Conservation (phyloP, 2,888 invertebrate species). For the Epistrophe eligans region DNA sequence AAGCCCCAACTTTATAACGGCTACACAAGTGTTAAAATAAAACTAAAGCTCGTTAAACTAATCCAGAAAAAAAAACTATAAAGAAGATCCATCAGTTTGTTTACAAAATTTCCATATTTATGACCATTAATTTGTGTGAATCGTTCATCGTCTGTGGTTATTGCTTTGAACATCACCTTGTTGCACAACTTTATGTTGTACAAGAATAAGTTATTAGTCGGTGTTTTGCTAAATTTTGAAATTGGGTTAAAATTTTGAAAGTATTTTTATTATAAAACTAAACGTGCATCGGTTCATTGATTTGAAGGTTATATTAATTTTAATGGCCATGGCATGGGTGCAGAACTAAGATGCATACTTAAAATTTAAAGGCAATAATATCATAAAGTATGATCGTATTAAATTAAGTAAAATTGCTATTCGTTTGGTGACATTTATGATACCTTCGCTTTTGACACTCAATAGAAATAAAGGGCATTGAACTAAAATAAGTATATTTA, state of each 20-base stretch:
- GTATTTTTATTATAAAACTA: slow-evolving; percentile 15
- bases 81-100: slow-evolving; percentile 12
- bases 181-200: slow-evolving; percentile 45
- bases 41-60: slow-evolving; percentile 1
- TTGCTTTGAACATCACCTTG: slow-evolving; percentile 6
- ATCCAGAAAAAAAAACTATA: background rate
- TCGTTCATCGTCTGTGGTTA: slow-evolving; percentile 34
- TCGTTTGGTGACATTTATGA: background rate
- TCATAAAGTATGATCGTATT: background rate
- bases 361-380: background rate
- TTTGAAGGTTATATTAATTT: slow-evolving; percentile 58
- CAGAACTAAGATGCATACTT: slow-evolving; percentile 28
- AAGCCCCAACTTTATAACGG: background rate
- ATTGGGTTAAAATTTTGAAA: slow-evolving; percentile 56
- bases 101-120: slow-evolving; percentile 66
- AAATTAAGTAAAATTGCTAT: background rate
- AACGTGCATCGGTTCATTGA: slow-evolving; percentile 64
- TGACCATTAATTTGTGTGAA: slow-evolving; percentile 51
- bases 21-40: slow-evolving; percentile 7
- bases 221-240: slow-evolving; percentile 55
- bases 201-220: slow-evolving; percentile 47
- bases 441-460: background rate
- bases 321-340: slow-evolving; percentile 47
- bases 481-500: background rate
- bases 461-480: background rate